Evolutionary conservation across 2,797 vertebrate genomes (phyloP).

Genomic region (Hybognathus amarus): DNA sequence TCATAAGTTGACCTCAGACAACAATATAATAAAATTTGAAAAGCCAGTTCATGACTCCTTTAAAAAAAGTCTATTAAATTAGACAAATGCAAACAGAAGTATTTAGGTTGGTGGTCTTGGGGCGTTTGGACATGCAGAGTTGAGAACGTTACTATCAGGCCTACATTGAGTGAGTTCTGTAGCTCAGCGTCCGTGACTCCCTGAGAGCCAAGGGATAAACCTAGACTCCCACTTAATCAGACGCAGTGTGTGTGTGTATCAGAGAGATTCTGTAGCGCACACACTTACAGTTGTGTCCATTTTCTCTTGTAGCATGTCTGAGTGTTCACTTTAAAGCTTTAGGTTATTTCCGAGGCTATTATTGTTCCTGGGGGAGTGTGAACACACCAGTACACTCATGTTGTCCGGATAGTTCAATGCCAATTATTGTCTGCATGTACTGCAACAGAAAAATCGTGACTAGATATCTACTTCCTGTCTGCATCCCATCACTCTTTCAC

Average conservation of each 20-base stretch:
- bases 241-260: neutral
- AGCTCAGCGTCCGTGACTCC: constrained; percentile 56
- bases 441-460: neutral
- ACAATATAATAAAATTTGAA: too few relatives aligned
- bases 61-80: neutral
- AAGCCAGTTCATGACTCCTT: too few relatives aligned
- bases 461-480: constrained; percentile 5
- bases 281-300: constrained; percentile 10
- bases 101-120: neutral
- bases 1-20: too few relatives aligned
- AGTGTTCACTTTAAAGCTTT: neutral
- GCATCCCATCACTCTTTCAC: constrained; percentile 1
- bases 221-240: constrained; percentile 62
- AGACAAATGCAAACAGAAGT: neutral
- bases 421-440: neutral
- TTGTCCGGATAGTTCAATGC: neutral
- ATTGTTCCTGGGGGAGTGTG: constrained; percentile 1
- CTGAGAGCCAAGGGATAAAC: constrained; percentile 71
- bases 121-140: neutral
- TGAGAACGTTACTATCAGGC: constrained; percentile 59
- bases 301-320: neutral
- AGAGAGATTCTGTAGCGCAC: neutral
- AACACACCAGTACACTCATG: neutral
- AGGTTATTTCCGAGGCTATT: constrained; percentile 7
- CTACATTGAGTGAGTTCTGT: constrained; percentile 54